Conservation (phyloP, 2,113 vertebrate genomes). For the Morone saxatilis region DNA sequence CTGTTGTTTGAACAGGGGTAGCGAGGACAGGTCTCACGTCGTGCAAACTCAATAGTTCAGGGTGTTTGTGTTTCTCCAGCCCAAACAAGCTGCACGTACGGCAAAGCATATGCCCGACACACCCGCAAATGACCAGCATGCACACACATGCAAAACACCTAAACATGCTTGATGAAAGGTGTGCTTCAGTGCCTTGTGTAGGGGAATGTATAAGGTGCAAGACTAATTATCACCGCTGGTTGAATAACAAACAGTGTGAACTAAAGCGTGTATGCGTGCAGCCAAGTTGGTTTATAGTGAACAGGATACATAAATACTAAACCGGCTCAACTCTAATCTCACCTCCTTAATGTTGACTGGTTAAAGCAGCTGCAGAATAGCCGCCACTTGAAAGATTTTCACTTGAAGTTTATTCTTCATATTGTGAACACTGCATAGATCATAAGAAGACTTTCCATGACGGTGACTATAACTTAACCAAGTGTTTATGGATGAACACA, state of each 20-base stretch:
- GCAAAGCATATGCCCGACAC: neutral
- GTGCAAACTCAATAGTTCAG: constrained; percentile 46
- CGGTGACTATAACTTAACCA: neutral
- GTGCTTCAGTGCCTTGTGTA: constrained; percentile 32
- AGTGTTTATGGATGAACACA: constrained; percentile 31
- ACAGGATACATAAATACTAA: constrained; percentile 59
- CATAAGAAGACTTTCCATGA: neutral
- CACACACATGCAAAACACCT: constrained; percentile 43
- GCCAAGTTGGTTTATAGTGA: constrained; percentile 50
- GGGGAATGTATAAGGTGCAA: constrained; percentile 51
- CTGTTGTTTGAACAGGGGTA: constrained; percentile 59
- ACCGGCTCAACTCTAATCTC: constrained; percentile 49
- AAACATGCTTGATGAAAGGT: constrained; percentile 52
- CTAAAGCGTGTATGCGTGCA: constrained; percentile 9
- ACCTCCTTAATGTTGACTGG: constrained; percentile 47
- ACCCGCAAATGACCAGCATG: constrained; percentile 28
- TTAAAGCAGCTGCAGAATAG: constrained; percentile 22
- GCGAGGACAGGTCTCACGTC: constrained; percentile 56
- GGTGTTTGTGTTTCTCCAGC: constrained; percentile 29
- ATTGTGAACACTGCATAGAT: constrained; percentile 14
- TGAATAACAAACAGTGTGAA: constrained; percentile 55
- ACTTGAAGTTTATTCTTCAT: constrained; percentile 22
- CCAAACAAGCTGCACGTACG: constrained; percentile 10
- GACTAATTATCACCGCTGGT: constrained; percentile 61
- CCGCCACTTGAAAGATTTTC: constrained; percentile 4